Conservation (phyloP, 2,113 vertebrate species). For the Seriola dumerili region DNA sequence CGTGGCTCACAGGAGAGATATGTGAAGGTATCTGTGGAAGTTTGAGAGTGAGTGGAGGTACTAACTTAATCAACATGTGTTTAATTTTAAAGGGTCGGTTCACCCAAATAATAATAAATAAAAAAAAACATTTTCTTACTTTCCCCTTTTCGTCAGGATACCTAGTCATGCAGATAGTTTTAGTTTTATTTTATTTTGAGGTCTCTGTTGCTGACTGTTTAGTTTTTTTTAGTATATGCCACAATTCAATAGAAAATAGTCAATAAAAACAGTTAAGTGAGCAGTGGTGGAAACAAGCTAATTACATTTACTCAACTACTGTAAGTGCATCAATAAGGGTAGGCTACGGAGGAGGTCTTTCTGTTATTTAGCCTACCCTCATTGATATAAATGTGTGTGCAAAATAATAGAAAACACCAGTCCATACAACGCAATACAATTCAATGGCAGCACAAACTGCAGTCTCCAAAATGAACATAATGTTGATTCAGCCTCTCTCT, state of each 20-base stretch:
- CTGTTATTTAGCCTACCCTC: no score
- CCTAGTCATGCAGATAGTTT: neutral
- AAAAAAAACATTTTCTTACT: neutral
- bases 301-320: no score
- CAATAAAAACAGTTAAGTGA: no score
- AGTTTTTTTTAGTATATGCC: neutral
- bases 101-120: neutral
- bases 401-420: no score
- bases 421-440: no score
- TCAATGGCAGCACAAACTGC: no score
- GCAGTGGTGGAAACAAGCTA: no score
- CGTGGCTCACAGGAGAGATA: slow-evolving; percentile 39
- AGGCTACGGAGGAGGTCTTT: no score
- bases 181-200: neutral
- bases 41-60: slow-evolving; percentile 1
- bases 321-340: neutral
- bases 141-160: neutral
- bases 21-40: slow-evolving; percentile 5
- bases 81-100: neutral
- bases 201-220: neutral
- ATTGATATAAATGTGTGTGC: no score
- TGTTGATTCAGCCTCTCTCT: no score
- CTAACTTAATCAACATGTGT: slow-evolving; percentile 2
- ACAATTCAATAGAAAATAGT: no score
- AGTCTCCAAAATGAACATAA: no score